Conservation (phyloP, 2,888 invertebrate genomes). For the Drosophila glabriapex region DNA sequence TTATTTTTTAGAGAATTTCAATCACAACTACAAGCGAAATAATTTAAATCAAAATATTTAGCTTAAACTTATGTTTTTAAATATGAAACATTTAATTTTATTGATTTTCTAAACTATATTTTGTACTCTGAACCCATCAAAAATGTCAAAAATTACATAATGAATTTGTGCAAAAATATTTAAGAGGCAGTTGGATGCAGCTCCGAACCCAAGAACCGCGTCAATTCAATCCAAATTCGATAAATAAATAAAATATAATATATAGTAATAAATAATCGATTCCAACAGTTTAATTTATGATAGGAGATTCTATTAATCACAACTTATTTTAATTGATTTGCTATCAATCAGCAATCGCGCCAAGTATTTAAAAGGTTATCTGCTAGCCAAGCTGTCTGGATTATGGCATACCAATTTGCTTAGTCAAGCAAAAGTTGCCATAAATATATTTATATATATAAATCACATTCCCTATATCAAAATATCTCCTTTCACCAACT, state of each 20-base stretch:
- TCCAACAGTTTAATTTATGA: not conserved
- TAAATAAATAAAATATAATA: not conserved
- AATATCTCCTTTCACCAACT: not conserved
- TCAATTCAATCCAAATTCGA: not conserved
- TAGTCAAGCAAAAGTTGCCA: not conserved
- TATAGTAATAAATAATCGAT: not conserved
- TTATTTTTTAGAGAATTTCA: not conserved
- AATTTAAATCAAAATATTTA: not conserved
- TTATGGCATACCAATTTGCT: not conserved
- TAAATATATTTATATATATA: not conserved
- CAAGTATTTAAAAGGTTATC: not conserved
- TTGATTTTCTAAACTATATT: not conserved
- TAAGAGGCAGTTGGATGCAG: rapidly evolving
- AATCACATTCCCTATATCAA: not conserved
- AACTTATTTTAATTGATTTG: not conserved
- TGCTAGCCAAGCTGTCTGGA: not conserved
- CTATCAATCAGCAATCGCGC: not conserved
- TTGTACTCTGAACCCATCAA: not conserved
- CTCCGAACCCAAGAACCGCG: not conserved
- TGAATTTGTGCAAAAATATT: not conserved
- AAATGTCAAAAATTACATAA: not conserved
- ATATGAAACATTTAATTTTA: not conserved
- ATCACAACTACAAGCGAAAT: not conserved
- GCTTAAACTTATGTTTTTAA: not conserved
- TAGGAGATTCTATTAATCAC: not conserved